Evolutionary conservation across 1,140 invertebrate species (phyloP).

Genomic region (Leptinotarsa defecta): DNA sequence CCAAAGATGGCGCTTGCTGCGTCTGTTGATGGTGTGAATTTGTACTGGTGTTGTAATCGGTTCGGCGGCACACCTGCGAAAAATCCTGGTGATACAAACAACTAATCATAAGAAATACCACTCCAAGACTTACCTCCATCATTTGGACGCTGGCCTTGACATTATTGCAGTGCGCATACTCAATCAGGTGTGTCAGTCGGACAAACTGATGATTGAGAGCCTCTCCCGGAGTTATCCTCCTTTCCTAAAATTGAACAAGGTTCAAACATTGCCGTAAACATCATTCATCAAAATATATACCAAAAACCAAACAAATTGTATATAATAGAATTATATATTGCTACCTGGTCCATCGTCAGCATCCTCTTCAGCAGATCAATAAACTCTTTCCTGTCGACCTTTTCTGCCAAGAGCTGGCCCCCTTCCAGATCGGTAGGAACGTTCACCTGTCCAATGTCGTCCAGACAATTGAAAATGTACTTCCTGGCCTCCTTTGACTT

Average conservation of each 20-base stretch:
- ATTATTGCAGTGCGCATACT: slow-evolving; percentile 96
- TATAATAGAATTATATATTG: slow-evolving; percentile 59
- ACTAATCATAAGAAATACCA: not conserved
- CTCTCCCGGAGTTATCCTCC: slow-evolving; percentile 92
- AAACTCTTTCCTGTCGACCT: slow-evolving; percentile 93
- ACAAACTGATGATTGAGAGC: slow-evolving; percentile 96
- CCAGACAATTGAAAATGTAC: slow-evolving; percentile 99
- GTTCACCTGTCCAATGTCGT: slow-evolving; percentile 98
- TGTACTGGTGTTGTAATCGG: slow-evolving; percentile 65
- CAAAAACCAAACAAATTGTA: not conserved
- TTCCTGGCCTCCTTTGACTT: slow-evolving; percentile 99
- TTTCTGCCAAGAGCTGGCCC: slow-evolving; percentile 92
- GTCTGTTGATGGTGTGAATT: slow-evolving; percentile 63
- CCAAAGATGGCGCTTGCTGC: slow-evolving; percentile 67
- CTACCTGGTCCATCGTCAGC: slow-evolving; percentile 95
- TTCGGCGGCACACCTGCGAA: slow-evolving; percentile 67
- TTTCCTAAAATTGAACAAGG: slow-evolving; percentile 65
- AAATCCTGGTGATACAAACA: not conserved
- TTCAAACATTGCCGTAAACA: not conserved
- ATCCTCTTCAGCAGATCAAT: slow-evolving; percentile 96
- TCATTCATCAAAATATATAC: not conserved
- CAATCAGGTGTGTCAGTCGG: slow-evolving; percentile 88
- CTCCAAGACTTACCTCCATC: slow-evolving; percentile 72
- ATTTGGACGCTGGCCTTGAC: slow-evolving; percentile 94
- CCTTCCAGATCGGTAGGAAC: slow-evolving; percentile 96